These are phyloP conservation scores for Papilio machaon DNA, from an alignment of 1,140 invertebrate genomes.

Conservation along the genomic window DNA sequence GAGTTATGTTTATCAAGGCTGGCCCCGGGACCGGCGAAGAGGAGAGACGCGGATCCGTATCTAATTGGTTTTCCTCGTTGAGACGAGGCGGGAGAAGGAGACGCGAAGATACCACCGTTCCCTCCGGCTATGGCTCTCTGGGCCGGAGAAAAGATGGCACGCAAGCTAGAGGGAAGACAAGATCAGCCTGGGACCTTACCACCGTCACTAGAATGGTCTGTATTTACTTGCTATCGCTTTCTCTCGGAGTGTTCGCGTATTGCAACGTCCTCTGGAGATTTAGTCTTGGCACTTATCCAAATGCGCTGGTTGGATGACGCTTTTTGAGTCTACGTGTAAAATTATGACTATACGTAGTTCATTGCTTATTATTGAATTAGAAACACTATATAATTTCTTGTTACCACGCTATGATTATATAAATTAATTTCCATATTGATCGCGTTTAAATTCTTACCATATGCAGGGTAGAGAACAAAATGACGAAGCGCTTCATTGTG, in stretches of 20 bases:
- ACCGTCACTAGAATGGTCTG: slow-evolving; percentile 81
- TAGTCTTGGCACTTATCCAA: slow-evolving; percentile 71
- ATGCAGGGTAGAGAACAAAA: slow-evolving; percentile 26
- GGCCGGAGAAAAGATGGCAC: slow-evolving; percentile 75
- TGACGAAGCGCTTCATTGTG: slow-evolving; percentile 9
- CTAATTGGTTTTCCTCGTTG: slow-evolving; percentile 90
- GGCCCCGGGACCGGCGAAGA: slow-evolving; percentile 68
- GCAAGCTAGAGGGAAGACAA: slow-evolving; percentile 79
- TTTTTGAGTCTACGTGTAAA: slow-evolving; percentile 65
- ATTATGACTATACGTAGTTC: slow-evolving; percentile 61
- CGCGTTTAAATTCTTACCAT: not conserved
- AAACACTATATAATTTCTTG: not conserved
- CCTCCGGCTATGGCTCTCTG: slow-evolving; percentile 76
- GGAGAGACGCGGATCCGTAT: slow-evolving; percentile 84
- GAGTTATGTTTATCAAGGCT: slow-evolving; percentile 82
- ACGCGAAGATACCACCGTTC: slow-evolving; percentile 69
- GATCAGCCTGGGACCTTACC: slow-evolving; percentile 85
- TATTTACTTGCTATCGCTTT: slow-evolving; percentile 57
- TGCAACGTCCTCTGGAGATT: slow-evolving; percentile 61
- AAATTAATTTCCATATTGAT: not conserved
- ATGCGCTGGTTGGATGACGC: slow-evolving; percentile 72
- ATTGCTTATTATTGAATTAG: slow-evolving; percentile 39
- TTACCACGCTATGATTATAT: not conserved
- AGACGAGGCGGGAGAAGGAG: slow-evolving; percentile 82
- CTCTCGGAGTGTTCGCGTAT: slow-evolving; percentile 52